Percentiles rank a stretch among this genome's conserved stretches.
Evolutionary conservation across 2,888 invertebrate species (phyloP).

Genomic region (Cheilosia urbana): DNA sequence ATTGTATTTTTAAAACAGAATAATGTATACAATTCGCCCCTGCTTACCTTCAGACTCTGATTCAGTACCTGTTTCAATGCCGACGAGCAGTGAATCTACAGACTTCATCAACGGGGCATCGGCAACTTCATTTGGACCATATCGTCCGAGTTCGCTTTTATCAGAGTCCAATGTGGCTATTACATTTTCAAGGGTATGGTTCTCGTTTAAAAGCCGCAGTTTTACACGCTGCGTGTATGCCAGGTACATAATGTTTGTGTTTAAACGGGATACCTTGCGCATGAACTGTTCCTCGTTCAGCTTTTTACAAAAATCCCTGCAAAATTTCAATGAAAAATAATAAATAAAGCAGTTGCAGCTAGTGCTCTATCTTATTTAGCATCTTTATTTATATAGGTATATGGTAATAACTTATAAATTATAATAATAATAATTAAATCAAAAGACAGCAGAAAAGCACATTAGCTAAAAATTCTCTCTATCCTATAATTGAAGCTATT

Average conservation of each 20-base stretch:
- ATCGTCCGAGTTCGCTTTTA: conserved; percentile 89
- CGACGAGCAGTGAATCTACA: conserved; percentile 87
- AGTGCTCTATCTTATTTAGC: too few relatives aligned
- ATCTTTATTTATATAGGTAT: too few relatives aligned
- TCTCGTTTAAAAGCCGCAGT: conserved; percentile 86
- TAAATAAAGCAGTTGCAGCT: too few relatives aligned
- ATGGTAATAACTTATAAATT: too few relatives aligned
- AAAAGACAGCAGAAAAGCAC: too few relatives aligned
- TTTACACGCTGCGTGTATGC: conserved; percentile 91
- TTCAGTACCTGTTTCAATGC: conserved; percentile 87
- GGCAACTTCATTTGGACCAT: conserved; percentile 86
- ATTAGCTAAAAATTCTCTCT: too few relatives aligned
- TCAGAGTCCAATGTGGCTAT: conserved; percentile 88
- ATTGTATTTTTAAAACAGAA: conserved; percentile 67
- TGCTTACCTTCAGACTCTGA: conserved; percentile 87
- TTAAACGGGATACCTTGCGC: conserved; percentile 90
- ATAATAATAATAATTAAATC: too few relatives aligned
- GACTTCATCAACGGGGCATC: conserved; percentile 83
- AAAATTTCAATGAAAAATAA: conserved; percentile 2
- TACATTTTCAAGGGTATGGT: conserved; percentile 90
- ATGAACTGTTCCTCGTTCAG: conserved; percentile 89
- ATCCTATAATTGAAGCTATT: too few relatives aligned
- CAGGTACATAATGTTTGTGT: conserved; percentile 91
- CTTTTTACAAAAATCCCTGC: conserved; percentile 90
- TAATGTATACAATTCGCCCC: not conserved